Evolutionary conservation across 2,888 invertebrate genomes (phyloP), one percentile per base, ranked within the genome.

Genomic region (Lycaena phlaeas): DNA sequence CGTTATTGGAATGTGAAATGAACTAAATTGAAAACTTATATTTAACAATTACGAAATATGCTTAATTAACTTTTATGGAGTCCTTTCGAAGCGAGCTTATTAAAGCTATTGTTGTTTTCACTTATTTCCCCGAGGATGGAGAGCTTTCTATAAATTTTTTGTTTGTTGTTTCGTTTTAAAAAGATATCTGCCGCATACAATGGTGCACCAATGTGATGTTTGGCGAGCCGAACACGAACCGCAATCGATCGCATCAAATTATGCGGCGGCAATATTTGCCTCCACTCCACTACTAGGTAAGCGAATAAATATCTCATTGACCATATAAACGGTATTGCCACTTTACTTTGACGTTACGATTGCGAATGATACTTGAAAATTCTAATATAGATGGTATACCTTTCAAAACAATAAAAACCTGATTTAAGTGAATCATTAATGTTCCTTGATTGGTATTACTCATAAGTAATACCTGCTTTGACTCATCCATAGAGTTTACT

Each of bases 11-110:
- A 38, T 14, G 12, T 38, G 27, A 14, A 29, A 39, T 30, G 30
- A 39, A 39, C 25, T 39, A 30, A 39, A 39, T 17, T 37, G 27
- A 11, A 9, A 37, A 27, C 14, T 34, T 34, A 34, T 17, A 34
- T 34, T 11, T 31, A 31, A 31, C 31, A 31, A 17, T 31, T 18
- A 34, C 34, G 11, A 9, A 34, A 34, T 34, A 11, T 34, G 34
- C 17, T 11, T 31, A 31, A 31, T 34, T 34, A 34, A 34, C 22
- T 34, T 34, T 34, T 34, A 34, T 34, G 34, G 17, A 34, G 34
- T 34, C 34, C 34, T 34, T 11, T 34, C 12, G 34, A 22, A 18
- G 22, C 34, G 34, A 15, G 18, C 31, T 11, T 17, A 17, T 34
- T 34, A 34, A 11, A 15, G 17, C 34, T 30, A 29, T 30, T 34